Conservation (phyloP, 2,797 vertebrate species). For the Decapterus maruadsi region DNA sequence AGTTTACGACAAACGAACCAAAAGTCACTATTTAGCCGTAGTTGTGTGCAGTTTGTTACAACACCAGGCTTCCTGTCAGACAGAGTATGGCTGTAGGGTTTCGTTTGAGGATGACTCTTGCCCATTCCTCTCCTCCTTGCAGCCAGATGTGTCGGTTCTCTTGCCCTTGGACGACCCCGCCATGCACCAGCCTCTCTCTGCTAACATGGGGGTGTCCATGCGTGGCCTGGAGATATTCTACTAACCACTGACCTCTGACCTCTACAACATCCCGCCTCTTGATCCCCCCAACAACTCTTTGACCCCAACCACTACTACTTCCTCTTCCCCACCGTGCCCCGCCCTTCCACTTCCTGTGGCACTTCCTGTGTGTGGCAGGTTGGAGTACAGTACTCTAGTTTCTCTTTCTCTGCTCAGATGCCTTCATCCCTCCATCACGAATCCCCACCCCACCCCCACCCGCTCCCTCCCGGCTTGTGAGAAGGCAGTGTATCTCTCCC, state of each 20-base stretch:
- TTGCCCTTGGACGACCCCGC: slow-evolving; percentile 88
- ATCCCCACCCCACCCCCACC: not conserved
- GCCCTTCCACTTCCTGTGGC: slow-evolving; percentile 82
- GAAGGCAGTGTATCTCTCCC: slow-evolving; percentile 81
- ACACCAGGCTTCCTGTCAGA: slow-evolving; percentile 41
- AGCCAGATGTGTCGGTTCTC: slow-evolving; percentile 90
- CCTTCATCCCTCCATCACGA: slow-evolving; percentile 71
- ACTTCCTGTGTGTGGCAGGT: slow-evolving; percentile 87
- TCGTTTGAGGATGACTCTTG: slow-evolving; percentile 82
- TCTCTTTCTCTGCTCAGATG: slow-evolving; percentile 70
- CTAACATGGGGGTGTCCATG: slow-evolving; percentile 89
- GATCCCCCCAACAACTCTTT: slow-evolving; percentile 72
- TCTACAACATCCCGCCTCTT: slow-evolving; percentile 81
- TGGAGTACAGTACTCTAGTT: slow-evolving; percentile 76
- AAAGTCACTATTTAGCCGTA: slow-evolving; percentile 15
- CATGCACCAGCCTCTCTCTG: slow-evolving; percentile 89
- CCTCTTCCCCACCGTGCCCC: slow-evolving; percentile 76
- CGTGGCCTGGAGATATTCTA: slow-evolving; percentile 91
- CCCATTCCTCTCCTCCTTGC: slow-evolving; percentile 82
- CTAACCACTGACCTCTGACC: slow-evolving; percentile 86
- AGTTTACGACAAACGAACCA: slow-evolving; percentile 27
- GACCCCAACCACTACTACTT: slow-evolving; percentile 77
- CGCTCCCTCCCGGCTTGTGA: slow-evolving; percentile 74
- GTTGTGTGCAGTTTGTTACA: slow-evolving; percentile 34
- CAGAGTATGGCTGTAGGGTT: slow-evolving; percentile 41